These are phyloP conservation scores for Limnephilus lunatus DNA, from an alignment of 2,888 invertebrate genomes.

Conservation along the genomic window DNA sequence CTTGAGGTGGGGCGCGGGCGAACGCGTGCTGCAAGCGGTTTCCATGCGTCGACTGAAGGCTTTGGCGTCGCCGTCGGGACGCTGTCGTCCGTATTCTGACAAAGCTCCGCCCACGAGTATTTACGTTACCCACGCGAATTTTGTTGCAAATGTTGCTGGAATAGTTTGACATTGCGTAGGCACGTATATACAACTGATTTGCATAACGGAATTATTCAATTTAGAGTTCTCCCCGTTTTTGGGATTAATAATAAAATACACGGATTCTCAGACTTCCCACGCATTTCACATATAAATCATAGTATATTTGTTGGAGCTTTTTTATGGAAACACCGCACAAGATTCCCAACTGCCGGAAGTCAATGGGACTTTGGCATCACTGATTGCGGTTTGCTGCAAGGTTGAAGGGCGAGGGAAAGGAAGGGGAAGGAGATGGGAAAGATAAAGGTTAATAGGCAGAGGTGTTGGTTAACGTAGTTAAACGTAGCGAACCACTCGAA, in stretches of 20 bases:
- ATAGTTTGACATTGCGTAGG: neutral
- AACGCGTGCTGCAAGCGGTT: neutral
- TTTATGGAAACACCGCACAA: too few species aligned
- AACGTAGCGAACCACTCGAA: too few species aligned
- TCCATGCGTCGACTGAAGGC: conserved; percentile 48
- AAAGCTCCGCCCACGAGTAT: conserved; percentile 47
- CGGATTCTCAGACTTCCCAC: neutral
- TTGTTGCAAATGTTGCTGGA: conserved; percentile 3
- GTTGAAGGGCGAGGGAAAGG: too few species aligned
- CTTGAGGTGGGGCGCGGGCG: neutral
- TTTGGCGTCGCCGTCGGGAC: neutral
- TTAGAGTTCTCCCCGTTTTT: neutral
- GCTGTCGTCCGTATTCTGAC: neutral
- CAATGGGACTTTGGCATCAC: too few species aligned
- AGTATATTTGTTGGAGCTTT: too few species aligned
- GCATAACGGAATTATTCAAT: conserved; percentile 22
- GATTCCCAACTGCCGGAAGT: too few species aligned
- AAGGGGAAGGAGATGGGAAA: too few species aligned
- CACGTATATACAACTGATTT: neutral
- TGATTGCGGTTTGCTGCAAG: too few species aligned
- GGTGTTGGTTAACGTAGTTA: too few species aligned
- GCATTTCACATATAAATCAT: neutral
- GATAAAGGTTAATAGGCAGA: too few species aligned
- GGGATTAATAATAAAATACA: neutral
- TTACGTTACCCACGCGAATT: conserved; percentile 43